A percentile compares a stretch with the other conserved stretches of the same genome.
Conservation (phyloP, 2,113 vertebrate species). For the Zapus hudsonius region DNA sequence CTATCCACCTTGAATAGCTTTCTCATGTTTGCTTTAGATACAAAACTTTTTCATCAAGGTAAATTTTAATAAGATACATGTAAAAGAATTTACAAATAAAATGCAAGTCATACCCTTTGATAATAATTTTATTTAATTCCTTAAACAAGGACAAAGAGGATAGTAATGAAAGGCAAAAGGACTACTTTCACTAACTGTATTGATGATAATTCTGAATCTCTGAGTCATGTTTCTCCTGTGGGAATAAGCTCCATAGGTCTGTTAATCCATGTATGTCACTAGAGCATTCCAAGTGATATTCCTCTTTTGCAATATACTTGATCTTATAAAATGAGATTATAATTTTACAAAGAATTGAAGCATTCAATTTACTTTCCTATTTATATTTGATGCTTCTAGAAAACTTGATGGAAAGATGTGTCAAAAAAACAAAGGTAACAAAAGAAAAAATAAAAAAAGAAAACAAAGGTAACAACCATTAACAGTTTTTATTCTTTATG, state of each 20-base stretch:
- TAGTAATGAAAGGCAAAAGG: not conserved
- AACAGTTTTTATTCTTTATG: too few species aligned
- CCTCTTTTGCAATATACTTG: not conserved
- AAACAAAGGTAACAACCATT: not conserved
- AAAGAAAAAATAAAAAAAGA: too few species aligned
- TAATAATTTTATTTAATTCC: not conserved
- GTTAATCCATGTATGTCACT: not conserved
- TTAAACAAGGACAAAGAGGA: not conserved
- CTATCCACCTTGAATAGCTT: not conserved
- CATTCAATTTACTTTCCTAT: conserved; percentile 31
- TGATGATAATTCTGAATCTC: not conserved
- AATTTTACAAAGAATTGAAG: not conserved
- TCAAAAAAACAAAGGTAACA: not conserved
- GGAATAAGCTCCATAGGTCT: not conserved
- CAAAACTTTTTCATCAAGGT: not conserved
- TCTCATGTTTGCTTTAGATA: not conserved
- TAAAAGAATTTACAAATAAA: not conserved
- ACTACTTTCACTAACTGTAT: not conserved
- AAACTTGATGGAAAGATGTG: not conserved
- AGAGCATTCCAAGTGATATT: not conserved
- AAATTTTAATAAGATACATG: not conserved
- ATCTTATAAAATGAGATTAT: not conserved
- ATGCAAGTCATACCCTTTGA: not conserved
- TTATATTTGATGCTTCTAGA: not conserved
- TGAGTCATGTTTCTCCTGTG: not conserved